phyloP scores from a whole-genome alignment of 1,140 invertebrate genomes.

The Drosophila auraria region DNA sequence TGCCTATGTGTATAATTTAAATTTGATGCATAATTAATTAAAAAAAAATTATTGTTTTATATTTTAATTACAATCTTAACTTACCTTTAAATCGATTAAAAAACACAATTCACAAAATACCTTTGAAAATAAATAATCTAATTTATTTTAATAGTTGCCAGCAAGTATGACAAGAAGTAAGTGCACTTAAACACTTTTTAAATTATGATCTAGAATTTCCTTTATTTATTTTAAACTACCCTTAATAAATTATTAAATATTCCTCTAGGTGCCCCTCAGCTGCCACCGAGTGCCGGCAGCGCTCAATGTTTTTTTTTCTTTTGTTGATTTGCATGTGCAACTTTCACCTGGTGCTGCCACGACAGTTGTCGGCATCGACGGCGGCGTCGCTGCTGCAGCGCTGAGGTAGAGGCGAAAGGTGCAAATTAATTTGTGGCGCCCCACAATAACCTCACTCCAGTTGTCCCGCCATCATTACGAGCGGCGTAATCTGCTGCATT shows the following conservation, averaged over 20 bases:
- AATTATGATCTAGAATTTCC: too few relatives aligned
- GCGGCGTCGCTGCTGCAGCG: conserved; percentile 23
- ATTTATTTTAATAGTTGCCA: not conserved
- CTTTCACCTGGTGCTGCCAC: conserved; percentile 68
- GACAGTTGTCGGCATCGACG: conserved; percentile 32
- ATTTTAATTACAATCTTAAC: not conserved
- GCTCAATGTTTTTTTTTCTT: conserved; percentile 52
- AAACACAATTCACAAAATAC: not conserved
- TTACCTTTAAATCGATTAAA: not conserved
- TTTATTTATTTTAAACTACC: not conserved
- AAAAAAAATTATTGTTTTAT: not conserved
- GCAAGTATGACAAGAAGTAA: too few relatives aligned
- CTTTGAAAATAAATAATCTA: too few relatives aligned
- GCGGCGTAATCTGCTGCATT: conserved; percentile 46
- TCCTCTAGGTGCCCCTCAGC: conserved; percentile 3
- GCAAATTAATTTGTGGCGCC: conserved; percentile 80
- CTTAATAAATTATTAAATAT: conserved; percentile 15
- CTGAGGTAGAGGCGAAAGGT: conserved; percentile 70
- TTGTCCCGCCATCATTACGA: conserved; percentile 43
- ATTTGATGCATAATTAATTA: not conserved
- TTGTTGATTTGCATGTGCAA: conserved; percentile 75
- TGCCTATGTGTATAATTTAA: not conserved
- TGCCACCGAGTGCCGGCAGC: conserved; percentile 30
- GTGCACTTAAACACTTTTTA: too few relatives aligned
- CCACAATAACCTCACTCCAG: conserved; percentile 69